A percentile compares a stretch with the other conserved stretches of the same genome.
These are phyloP conservation scores for Lomographa bimaculata DNA, from an alignment of 2,888 invertebrate genomes.

Conservation along the genomic window DNA sequence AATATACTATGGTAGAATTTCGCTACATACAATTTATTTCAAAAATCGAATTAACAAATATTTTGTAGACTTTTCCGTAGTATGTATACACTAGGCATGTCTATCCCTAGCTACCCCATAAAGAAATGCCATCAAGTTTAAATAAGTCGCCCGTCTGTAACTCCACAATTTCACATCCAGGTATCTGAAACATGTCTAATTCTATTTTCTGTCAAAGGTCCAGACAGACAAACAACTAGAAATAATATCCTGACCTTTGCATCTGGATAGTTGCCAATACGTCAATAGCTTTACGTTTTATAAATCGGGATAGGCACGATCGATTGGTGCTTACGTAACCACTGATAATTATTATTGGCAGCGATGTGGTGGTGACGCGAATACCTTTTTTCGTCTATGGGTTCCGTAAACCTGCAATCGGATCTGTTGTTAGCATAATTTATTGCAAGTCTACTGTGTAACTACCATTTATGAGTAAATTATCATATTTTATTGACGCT, in stretches of 20 bases:
- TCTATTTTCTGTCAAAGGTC: constrained; percentile 35
- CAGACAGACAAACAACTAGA: constrained; percentile 26
- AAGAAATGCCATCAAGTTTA: too few relatives aligned
- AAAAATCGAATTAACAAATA: too few relatives aligned
- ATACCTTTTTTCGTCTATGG: constrained; percentile 5
- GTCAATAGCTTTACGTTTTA: constrained; percentile 48
- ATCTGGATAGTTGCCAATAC: constrained; percentile 56
- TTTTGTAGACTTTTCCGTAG: too few relatives aligned
- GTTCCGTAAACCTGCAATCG: constrained; percentile 6
- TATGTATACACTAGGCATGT: too few relatives aligned
- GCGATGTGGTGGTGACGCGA: constrained; percentile 4
- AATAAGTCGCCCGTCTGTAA: constrained; percentile 4
- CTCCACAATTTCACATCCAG: constrained; percentile 9
- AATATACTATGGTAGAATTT: too few relatives aligned
- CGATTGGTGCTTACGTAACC: constrained; percentile 20
- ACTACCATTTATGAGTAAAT: too few relatives aligned
- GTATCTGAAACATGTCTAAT: constrained; percentile 41
- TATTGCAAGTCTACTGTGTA: constrained; percentile 10
- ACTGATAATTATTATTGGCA: constrained; percentile 12
- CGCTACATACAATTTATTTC: too few relatives aligned
- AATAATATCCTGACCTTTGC: constrained; percentile 55
- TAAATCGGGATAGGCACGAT: constrained; percentile 31
- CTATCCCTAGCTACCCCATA: too few relatives aligned
- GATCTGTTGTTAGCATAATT: neutral
- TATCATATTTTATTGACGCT: too few relatives aligned